A percentile compares a stretch with the other conserved stretches of the same genome.
Evolutionary conservation across 2,888 invertebrate genomes (phyloP).

Genomic region (Agonum fuliginosum): DNA sequence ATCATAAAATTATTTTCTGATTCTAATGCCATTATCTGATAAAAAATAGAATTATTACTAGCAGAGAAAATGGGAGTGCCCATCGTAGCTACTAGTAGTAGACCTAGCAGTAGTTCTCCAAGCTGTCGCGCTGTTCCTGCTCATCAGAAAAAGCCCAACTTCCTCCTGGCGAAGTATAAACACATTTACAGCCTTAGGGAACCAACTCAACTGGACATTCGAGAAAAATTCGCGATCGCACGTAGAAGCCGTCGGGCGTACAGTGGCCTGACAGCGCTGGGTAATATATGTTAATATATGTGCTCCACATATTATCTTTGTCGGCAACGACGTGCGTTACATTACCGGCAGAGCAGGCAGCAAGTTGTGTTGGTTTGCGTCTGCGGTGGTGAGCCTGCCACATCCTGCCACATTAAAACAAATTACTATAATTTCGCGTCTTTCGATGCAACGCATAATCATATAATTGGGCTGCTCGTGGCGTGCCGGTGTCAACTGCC

Average conservation of each 20-base stretch:
- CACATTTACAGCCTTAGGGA: constrained; percentile 61
- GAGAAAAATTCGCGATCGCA: constrained; percentile 63
- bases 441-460: constrained; percentile 59
- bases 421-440: constrained; percentile 60
- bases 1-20: too few species aligned
- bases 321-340: constrained; percentile 66
- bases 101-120: constrained; percentile 47
- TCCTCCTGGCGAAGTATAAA: not conserved
- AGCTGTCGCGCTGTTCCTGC: constrained; percentile 50
- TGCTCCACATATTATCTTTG: constrained; percentile 72
- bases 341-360: constrained; percentile 18
- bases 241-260: constrained; percentile 46
- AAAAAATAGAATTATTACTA: too few species aligned
- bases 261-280: constrained; percentile 63
- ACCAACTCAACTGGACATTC: constrained; percentile 69
- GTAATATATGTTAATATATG: constrained; percentile 72
- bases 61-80: too few species aligned
- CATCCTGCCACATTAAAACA: constrained; percentile 60
- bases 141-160: constrained; percentile 27
- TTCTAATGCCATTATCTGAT: too few species aligned
- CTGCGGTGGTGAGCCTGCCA: constrained; percentile 64
- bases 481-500: constrained; percentile 55
- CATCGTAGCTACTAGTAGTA: too few species aligned
- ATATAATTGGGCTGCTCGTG: constrained; percentile 57
- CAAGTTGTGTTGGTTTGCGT: constrained; percentile 40